These are phyloP conservation scores for Microchirus variegatus DNA, from an alignment of 2,797 vertebrate genomes.

Conservation along the genomic window DNA sequence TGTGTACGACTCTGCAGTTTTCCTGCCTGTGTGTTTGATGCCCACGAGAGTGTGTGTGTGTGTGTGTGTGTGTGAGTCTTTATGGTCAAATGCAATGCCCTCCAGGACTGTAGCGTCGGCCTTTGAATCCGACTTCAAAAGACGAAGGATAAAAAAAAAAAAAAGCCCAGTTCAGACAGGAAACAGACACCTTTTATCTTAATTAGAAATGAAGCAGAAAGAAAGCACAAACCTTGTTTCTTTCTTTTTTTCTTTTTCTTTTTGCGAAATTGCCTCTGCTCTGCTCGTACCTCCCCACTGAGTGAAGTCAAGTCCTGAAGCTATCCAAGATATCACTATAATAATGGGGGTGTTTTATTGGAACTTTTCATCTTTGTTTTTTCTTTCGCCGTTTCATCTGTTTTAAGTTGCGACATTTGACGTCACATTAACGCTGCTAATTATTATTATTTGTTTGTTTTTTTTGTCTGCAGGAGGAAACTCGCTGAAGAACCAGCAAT, in stretches of 20 bases:
- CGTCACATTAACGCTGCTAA: constrained; percentile 3
- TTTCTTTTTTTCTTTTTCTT: neutral
- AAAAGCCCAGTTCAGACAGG: constrained; percentile 60
- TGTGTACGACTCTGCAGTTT: neutral
- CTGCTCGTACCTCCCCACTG: constrained; percentile 29
- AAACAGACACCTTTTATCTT: constrained; percentile 72
- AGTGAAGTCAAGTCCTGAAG: neutral
- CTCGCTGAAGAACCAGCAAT: constrained; percentile 90
- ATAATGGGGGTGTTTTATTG: neutral
- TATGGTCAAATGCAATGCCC: constrained; percentile 60
- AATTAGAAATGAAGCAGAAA: constrained; percentile 79
- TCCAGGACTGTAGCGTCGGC: constrained; percentile 50
- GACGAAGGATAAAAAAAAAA: constrained; percentile 59
- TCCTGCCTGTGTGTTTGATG: constrained; percentile 45
- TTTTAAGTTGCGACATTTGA: neutral
- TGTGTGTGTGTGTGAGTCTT: constrained; percentile 39
- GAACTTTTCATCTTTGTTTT: neutral
- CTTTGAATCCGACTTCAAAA: constrained; percentile 80
- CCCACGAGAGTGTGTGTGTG: constrained; percentile 18
- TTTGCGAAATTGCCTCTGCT: too few relatives aligned
- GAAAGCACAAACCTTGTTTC: constrained; percentile 35
- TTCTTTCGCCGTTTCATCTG: constrained; percentile 2
- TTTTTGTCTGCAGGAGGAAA: constrained; percentile 87
- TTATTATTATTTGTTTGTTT: too few relatives aligned
- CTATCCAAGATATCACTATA: neutral